Evolutionary conservation across 2,797 vertebrate species (phyloP).

Genomic region (Acanthiza pusilla): DNA sequence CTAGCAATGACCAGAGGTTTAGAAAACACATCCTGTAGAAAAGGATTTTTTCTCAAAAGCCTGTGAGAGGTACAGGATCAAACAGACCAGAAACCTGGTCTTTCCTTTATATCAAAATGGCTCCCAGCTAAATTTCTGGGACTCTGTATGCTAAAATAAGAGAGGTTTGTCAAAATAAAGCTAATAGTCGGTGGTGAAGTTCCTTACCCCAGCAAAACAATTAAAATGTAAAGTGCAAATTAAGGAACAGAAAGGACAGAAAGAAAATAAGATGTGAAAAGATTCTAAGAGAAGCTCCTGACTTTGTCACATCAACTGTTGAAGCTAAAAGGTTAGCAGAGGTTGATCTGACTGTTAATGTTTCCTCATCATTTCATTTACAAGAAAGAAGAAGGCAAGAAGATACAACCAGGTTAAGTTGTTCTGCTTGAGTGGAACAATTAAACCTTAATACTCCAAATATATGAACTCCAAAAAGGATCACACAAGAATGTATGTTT

Average conservation of each 20-base stretch:
- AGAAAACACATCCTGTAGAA: neutral
- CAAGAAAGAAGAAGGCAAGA: neutral
- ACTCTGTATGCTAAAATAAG: neutral
- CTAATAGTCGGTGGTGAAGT: neutral
- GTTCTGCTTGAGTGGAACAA: neutral
- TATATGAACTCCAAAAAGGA: neutral
- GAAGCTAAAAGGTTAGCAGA: neutral
- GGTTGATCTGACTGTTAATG: neutral
- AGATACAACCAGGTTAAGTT: neutral
- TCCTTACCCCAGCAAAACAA: neutral
- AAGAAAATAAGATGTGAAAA: neutral
- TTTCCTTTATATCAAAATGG: neutral
- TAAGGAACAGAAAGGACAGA: neutral
- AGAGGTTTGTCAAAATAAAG: neutral
- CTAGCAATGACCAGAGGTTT: neutral
- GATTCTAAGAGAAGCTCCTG: neutral
- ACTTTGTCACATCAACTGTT: neutral
- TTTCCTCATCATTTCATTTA: neutral
- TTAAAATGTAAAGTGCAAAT: neutral
- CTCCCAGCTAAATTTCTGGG: neutral
- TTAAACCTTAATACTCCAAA: neutral
- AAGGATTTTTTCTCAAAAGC: neutral
- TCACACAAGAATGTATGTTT: neutral
- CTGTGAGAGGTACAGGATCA: neutral
- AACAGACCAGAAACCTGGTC: neutral